Evolutionary conservation across 2,888 invertebrate genomes (phyloP).

Genomic region (Xylota segnis): DNA sequence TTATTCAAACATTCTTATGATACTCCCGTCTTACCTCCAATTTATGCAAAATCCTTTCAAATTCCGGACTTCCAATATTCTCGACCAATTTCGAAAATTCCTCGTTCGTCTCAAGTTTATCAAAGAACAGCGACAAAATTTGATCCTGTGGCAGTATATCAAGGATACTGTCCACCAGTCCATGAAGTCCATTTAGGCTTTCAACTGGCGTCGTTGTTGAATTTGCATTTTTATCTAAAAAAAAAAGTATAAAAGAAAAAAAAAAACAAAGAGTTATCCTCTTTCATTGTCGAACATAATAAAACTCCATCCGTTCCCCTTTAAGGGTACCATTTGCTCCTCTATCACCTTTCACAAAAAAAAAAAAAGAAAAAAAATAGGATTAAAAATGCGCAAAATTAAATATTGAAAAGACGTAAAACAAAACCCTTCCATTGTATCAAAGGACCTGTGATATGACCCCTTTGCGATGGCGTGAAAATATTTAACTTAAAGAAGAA

Average conservation of each 20-base stretch:
- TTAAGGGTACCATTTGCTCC: conserved; percentile 29
- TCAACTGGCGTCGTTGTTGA: conserved; percentile 74
- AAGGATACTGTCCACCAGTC: conserved; percentile 82
- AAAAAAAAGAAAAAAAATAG: conserved; percentile 44
- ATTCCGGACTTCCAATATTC: conserved; percentile 81
- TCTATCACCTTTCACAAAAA: conserved; percentile 56
- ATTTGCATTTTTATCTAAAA: conserved; percentile 73
- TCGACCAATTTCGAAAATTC: conserved; percentile 82
- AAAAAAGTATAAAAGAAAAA: background rate
- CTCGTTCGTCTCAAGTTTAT: conserved; percentile 82
- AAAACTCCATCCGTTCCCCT: conserved; percentile 16
- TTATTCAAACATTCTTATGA: too few species aligned
- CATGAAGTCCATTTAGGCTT: conserved; percentile 82
- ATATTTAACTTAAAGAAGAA: conserved; percentile 25
- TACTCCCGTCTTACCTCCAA: conserved; percentile 80
- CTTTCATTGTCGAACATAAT: conserved; percentile 41
- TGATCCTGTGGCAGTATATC: conserved; percentile 83
- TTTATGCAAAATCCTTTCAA: conserved; percentile 81
- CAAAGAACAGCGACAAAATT: conserved; percentile 83
- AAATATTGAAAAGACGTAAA: conserved; percentile 60
- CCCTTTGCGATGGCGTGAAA: conserved; percentile 51
- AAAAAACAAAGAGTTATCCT: conserved; percentile 30
- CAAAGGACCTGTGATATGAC: conserved; percentile 48
- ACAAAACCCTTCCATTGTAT: conserved; percentile 17
- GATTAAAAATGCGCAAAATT: conserved; percentile 72